Evolutionary conservation across 2,797 vertebrate genomes (phyloP).

Genomic region (Neoniphon sammara): DNA sequence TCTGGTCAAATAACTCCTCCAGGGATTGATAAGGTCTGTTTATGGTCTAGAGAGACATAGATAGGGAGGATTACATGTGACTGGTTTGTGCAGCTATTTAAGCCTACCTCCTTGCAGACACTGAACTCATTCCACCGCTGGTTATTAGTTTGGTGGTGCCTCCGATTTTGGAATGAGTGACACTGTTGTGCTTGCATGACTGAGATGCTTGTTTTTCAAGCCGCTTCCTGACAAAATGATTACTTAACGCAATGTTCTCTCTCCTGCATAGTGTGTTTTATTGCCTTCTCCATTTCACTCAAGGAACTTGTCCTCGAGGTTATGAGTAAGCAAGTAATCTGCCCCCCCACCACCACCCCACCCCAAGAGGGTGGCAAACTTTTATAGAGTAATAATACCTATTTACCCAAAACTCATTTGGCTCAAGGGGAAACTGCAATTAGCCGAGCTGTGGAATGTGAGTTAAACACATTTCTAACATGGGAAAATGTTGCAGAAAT

Average conservation of each 20-base stretch:
- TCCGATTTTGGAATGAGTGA: constrained; percentile 55
- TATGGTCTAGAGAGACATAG: constrained; percentile 46
- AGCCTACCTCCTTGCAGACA: constrained; percentile 40
- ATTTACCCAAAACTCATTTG: constrained; percentile 31
- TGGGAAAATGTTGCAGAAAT: constrained; percentile 37
- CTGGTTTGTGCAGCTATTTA: constrained; percentile 51
- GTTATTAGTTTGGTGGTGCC: constrained; percentile 62
- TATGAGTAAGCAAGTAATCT: constrained; percentile 8
- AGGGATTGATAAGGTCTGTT: constrained; percentile 65
- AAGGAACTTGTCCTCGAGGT: constrained; percentile 29
- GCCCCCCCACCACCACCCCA: background rate
- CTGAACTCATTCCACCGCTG: constrained; percentile 37
- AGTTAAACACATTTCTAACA: constrained; percentile 31
- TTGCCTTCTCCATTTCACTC: constrained; percentile 33
- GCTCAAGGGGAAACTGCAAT: constrained; percentile 15
- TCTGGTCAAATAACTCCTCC: constrained; percentile 56
- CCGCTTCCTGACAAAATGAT: constrained; percentile 58
- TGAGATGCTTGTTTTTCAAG: constrained; percentile 19
- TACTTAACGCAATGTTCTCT: constrained; percentile 42
- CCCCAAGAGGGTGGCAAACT: constrained; percentile 12
- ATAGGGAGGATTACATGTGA: constrained; percentile 55
- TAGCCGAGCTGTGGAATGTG: constrained; percentile 21
- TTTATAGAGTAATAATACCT: constrained; percentile 54
- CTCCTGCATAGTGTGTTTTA: constrained; percentile 51
- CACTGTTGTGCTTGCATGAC: constrained; percentile 44